Evolutionary conservation across 2,797 vertebrate species (phyloP), one percentile per base, ranked within the genome.

Genomic region (Tokudaia tokunoshimensis): DNA sequence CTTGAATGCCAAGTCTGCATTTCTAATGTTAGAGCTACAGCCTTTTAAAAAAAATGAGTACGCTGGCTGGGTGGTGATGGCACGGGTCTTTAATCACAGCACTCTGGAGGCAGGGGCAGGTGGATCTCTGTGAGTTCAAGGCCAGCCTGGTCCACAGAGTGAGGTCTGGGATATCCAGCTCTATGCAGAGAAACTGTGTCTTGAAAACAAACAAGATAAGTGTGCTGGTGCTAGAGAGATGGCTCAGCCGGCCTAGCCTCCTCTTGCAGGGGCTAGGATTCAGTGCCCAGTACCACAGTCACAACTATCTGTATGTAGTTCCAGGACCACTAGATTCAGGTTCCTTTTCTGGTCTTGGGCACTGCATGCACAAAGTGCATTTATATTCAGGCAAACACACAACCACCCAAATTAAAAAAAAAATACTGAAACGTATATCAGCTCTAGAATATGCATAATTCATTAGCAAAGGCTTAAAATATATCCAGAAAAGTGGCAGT

Each of bases 391-490:
- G 37, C 26, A 63, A 63, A 63, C 59, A 63, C 80, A 41, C 24
- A 41, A 8, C 29, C 57, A 61, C 2, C 12, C 13, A 29, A 61
- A 41, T 41, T 82, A 10, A 44, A 61, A 61, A 44, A n/a, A 41
- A 75, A 44, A 61, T 5, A 15, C n/a, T 55, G n/a, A 17, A 61
- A 44, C 29, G 41, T 70, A 72, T 81, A 22, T 89, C 72, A 67
- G 15, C 52, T 63, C n/a, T 0, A 63, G 75, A 65, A 52, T 81
- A 14, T 41, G 41, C 1, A 5, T 65, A 57, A 12, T 24, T 57
- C 34, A 50, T 91, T n/a, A 81, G 11, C 57, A 87, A 87, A 83
- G 52, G 31, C 37, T 94, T 78, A 92, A 92, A 61, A 34, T 17
- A 26, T 1, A 61, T 83, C 50, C 74, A 87, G 70, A 20, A 70